Percentiles rank a stretch among this genome's conserved stretches.
These are phyloP conservation scores for Elaphurus davidianus DNA, from an alignment of 2,113 vertebrate species.

Conservation along the genomic window DNA sequence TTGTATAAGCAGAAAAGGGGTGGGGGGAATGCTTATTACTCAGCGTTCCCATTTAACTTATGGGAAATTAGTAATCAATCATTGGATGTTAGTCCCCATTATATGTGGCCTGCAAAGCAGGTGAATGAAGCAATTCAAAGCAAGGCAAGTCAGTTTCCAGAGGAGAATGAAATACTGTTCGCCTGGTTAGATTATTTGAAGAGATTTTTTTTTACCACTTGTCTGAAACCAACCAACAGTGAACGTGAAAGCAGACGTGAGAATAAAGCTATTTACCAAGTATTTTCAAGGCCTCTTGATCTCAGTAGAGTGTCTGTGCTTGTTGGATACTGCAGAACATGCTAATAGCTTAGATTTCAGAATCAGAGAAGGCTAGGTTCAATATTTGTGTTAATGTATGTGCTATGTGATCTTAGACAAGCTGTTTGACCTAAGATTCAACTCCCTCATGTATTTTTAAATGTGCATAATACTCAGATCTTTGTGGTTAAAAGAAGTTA, in stretches of 20 bases:
- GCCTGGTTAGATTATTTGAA: neutral
- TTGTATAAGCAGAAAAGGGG: slow-evolving; percentile 1
- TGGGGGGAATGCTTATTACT: neutral
- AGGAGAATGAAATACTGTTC: neutral
- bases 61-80: neutral
- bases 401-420: neutral
- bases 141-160: slow-evolving; percentile 28
- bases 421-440: neutral
- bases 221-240: slow-evolving; percentile 19
- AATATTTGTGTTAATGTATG: neutral
- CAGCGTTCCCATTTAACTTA: slow-evolving; percentile 26
- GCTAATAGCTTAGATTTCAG: neutral
- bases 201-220: neutral
- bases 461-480: neutral
- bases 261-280: slow-evolving; percentile 21
- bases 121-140: slow-evolving; percentile 49
- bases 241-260: neutral
- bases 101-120: neutral
- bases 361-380: neutral
- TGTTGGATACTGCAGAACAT: neutral
- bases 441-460: neutral
- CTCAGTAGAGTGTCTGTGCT: neutral
- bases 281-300: neutral
- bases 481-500: neutral
- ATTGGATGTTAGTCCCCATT: neutral